phyloP scores from a whole-genome alignment of 2,797 vertebrate genomes.

The Pteropus rufus region DNA sequence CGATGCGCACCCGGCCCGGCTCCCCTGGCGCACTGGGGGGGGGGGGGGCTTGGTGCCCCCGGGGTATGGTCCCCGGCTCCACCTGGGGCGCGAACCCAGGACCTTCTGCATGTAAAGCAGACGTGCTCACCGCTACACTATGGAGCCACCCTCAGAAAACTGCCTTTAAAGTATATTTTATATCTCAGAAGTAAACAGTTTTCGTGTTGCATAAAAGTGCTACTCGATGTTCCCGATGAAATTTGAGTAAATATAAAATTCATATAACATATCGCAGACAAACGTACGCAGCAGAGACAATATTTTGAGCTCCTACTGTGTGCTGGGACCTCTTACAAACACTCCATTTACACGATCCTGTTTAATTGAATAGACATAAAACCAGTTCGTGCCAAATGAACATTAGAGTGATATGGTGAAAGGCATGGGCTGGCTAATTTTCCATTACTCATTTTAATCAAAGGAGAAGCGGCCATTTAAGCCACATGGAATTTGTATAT shows the following conservation, averaged over 20 bases:
- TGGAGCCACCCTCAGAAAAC: too few species aligned
- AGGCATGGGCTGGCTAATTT: not conserved
- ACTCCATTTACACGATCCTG: not conserved
- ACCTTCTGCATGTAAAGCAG: too few species aligned
- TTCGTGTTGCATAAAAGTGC: not conserved
- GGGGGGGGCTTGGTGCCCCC: too few species aligned
- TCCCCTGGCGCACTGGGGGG: too few species aligned
- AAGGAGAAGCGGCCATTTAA: not conserved
- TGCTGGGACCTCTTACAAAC: not conserved
- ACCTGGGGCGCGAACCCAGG: too few species aligned
- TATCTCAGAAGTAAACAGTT: not conserved
- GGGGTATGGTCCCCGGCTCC: too few species aligned
- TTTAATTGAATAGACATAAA: not conserved
- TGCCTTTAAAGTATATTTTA: not conserved
- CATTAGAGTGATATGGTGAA: not conserved
- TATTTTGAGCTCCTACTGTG: not conserved
- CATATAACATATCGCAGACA: not conserved
- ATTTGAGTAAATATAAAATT: not conserved
- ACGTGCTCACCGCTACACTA: too few species aligned
- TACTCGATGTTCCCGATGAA: not conserved
- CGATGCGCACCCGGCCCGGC: too few species aligned
- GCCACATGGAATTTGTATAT: not conserved
- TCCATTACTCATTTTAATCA: not conserved
- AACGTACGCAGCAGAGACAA: rapidly evolving
- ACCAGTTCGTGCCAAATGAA: not conserved